Evolutionary conservation across 2,888 invertebrate genomes (phyloP).

Genomic region (Oscheius myriophilus): DNA sequence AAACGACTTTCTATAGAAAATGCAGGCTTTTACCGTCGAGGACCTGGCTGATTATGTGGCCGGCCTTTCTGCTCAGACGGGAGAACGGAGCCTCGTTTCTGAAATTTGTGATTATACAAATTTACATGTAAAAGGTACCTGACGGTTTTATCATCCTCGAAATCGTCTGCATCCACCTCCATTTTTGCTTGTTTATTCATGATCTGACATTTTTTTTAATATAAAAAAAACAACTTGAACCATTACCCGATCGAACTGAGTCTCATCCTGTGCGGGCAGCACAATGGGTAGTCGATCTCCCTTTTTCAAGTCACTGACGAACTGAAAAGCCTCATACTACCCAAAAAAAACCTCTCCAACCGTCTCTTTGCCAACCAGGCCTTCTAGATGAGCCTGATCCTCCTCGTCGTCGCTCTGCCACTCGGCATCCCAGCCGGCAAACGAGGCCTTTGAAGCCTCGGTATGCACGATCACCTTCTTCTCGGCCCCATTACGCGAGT

Average conservation of each 20-base stretch:
- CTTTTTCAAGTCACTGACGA: conserved; percentile 38
- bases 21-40: not conserved
- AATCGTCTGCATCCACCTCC: conserved; percentile 30
- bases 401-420: conserved; percentile 50
- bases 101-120: not conserved
- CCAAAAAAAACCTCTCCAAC: too few species aligned
- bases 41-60: conserved; percentile 1
- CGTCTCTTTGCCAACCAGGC: conserved; percentile 20
- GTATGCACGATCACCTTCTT: not conserved
- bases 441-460: conserved; percentile 21
- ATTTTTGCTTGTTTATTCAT: conserved; percentile 13
- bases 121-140: not conserved
- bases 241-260: conserved; percentile 41
- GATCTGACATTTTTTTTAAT: not conserved
- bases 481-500: conserved; percentile 8
- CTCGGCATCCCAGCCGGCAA: conserved; percentile 45
- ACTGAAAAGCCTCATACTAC: conserved; percentile 35
- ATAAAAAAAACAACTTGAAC: conserved; percentile 1
- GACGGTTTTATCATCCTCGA: not conserved
- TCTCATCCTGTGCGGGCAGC: conserved; percentile 45
- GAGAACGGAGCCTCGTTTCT: conserved; percentile 6
- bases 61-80: conserved; percentile 20
- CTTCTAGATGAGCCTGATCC: conserved; percentile 39
- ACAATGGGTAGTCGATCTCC: conserved; percentile 51
- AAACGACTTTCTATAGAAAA: not conserved